Conservation (phyloP, 2,797 vertebrate genomes). For the Nasua narica region DNA sequence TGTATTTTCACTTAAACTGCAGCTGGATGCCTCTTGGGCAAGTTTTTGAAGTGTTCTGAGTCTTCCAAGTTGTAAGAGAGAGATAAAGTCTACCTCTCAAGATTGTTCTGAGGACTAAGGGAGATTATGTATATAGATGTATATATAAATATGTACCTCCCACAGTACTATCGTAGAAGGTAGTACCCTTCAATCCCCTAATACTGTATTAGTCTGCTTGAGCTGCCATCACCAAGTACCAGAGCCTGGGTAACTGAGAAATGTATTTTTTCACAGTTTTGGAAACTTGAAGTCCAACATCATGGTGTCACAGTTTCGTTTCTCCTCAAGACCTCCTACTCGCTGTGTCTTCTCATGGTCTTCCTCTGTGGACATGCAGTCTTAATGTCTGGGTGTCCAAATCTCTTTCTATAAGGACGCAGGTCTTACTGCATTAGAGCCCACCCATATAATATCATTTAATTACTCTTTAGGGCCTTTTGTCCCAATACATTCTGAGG, state of each 20-base stretch:
- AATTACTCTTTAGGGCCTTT: not conserved
- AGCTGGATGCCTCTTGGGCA: not conserved
- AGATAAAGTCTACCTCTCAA: not conserved
- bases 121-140: not conserved
- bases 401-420: not conserved
- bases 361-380: not conserved
- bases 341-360: not conserved
- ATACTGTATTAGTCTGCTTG: not conserved
- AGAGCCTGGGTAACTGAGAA: not conserved
- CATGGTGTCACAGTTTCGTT: not conserved
- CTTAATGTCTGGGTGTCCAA: not conserved
- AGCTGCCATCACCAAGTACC: not conserved
- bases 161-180: too few relatives aligned
- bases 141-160: not conserved
- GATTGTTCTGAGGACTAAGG: not conserved
- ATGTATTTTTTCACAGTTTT: not conserved
- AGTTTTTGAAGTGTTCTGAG: not conserved
- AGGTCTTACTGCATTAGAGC: not conserved
- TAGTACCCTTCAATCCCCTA: not conserved
- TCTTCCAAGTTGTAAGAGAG: not conserved
- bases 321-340: not conserved
- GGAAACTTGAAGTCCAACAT: not conserved
- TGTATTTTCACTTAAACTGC: not conserved
- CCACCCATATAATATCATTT: not conserved
- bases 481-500: not conserved